A percentile compares a stretch with the other conserved stretches of the same genome.
phyloP scores from a whole-genome alignment of 2,797 vertebrate species.

The Falco cherrug region DNA sequence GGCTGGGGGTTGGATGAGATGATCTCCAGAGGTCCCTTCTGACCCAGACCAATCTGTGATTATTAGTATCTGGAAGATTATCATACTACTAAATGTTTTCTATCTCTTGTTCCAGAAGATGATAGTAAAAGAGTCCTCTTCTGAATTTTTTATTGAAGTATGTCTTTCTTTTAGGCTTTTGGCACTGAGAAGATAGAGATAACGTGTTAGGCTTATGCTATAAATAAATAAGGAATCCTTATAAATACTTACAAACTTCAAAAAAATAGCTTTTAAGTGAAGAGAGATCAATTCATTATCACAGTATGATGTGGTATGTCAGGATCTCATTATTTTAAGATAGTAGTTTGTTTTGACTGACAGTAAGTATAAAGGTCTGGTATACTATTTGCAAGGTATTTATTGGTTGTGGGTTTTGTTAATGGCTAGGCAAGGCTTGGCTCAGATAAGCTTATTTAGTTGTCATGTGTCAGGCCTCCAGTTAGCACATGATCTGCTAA shows the following conservation, averaged over 20 bases:
- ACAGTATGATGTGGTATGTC: not conserved
- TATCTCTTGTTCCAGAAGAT: not conserved
- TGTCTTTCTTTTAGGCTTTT: not conserved
- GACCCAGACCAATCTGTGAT: no score
- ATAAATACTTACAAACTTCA: not conserved
- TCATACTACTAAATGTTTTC: not conserved
- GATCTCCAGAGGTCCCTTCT: no score
- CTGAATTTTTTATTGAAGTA: not conserved
- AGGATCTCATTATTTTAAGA: not conserved
- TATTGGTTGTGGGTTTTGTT: not conserved
- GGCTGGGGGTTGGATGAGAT: no score
- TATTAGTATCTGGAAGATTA: not conserved
- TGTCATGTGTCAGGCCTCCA: not conserved
- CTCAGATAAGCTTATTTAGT: not conserved
- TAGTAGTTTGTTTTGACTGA: not conserved
- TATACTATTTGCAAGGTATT: not conserved
- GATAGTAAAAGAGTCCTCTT: not conserved
- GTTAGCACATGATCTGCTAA: not conserved
- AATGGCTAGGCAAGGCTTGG: not conserved
- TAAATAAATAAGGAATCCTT: not conserved
- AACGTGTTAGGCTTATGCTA: not conserved
- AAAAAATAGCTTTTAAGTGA: not conserved
- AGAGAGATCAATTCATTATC: not conserved
- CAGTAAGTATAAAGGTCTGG: not conserved
- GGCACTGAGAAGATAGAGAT: not conserved